Evolutionary conservation across 2,888 invertebrate genomes (phyloP).

Genomic region (Sminthurinus aureus): DNA sequence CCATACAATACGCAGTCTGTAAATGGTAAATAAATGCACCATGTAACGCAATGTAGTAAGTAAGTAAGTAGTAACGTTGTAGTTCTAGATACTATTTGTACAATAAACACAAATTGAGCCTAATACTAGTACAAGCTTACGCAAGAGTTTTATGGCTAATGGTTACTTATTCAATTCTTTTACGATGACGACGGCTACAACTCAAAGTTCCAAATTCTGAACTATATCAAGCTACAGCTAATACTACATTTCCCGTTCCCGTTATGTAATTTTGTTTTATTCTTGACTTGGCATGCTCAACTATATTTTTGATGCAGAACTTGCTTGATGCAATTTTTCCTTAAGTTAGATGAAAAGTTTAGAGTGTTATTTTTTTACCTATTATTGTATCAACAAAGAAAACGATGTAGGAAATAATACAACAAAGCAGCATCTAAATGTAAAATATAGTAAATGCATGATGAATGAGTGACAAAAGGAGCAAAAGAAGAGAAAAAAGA

Average conservation of each 20-base stretch:
- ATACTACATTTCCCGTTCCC: neutral
- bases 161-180: conserved; percentile 1
- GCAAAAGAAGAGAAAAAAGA: conserved; percentile 8
- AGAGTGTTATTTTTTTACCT: neutral
- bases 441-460: neutral
- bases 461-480: neutral
- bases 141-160: neutral
- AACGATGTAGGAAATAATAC: neutral
- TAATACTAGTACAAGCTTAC: neutral
- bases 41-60: too few relatives aligned
- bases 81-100: too few relatives aligned
- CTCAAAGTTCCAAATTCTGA: neutral
- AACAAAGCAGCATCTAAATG: too few relatives aligned
- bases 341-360: neutral
- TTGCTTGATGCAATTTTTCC: neutral
- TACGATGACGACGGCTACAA: neutral
- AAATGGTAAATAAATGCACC: too few relatives aligned
- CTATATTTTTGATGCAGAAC: neutral
- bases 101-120: neutral
- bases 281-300: neutral
- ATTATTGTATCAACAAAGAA: neutral
- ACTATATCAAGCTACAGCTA: too few relatives aligned
- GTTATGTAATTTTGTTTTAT: neutral
- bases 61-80: too few relatives aligned
- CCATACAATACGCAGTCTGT: too few relatives aligned